Conservation (phyloP, 2,888 invertebrate genomes). For the Ferrisia virgata region DNA sequence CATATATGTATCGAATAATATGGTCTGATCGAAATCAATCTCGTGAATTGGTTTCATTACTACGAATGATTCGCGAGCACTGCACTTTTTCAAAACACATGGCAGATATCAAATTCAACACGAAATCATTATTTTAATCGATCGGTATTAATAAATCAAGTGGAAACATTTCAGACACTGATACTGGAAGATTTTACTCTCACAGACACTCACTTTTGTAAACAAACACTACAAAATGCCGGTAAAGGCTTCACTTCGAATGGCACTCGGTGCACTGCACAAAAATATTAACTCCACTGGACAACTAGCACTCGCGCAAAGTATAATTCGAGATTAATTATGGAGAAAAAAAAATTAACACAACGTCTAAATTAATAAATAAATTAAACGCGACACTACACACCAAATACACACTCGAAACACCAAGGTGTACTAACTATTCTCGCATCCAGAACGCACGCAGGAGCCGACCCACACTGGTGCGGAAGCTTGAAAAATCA, state of each 20-base stretch:
- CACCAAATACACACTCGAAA: background rate
- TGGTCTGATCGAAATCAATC: too few species aligned
- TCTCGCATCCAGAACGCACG: constrained; percentile 12
- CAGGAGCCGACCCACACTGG: constrained; percentile 16
- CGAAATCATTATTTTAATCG: constrained; percentile 1
- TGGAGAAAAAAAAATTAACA: background rate
- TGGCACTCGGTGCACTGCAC: background rate
- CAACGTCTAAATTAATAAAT: constrained; percentile 15
- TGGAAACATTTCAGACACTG: background rate
- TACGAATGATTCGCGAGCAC: background rate
- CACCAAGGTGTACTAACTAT: constrained; percentile 11
- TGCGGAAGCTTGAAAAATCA: background rate
- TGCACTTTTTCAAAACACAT: background rate
- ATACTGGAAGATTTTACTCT: background rate
- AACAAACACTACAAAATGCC: background rate
- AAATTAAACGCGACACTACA: constrained; percentile 8
- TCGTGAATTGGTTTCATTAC: background rate
- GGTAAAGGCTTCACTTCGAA: background rate
- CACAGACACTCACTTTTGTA: constrained; percentile 10
- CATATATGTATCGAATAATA: too few species aligned
- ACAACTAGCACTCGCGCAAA: background rate
- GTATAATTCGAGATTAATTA: background rate
- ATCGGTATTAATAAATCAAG: background rate
- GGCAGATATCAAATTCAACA: background rate
- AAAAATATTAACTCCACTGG: background rate